Conservation (phyloP, 2,888 invertebrate species). For the Eupithecia vulgata region DNA sequence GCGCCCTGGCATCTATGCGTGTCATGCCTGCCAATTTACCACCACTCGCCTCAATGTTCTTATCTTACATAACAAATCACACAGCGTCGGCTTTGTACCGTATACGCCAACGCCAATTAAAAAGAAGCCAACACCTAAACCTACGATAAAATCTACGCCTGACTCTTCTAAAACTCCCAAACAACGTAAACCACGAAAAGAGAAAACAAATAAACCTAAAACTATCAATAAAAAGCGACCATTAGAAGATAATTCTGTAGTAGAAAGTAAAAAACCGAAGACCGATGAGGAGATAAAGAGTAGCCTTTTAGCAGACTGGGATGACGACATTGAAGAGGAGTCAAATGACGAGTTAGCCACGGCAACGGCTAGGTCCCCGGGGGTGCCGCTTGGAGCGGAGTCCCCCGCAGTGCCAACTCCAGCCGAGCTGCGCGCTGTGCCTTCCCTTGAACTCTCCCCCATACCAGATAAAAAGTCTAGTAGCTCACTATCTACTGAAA, state of each 20-base stretch:
- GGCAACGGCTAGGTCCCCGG: conserved; percentile 64
- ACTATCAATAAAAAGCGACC: conserved; percentile 72
- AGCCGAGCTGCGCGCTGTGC: conserved; percentile 64
- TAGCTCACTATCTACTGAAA: conserved; percentile 56
- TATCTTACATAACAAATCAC: conserved; percentile 89
- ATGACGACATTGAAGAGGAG: conserved; percentile 83
- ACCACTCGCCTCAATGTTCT: conserved; percentile 89
- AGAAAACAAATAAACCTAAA: conserved; percentile 69
- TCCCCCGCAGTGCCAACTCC: conserved; percentile 72
- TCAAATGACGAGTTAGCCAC: conserved; percentile 59
- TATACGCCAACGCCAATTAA: conserved; percentile 75
- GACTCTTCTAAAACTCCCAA: conserved; percentile 63
- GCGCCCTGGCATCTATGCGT: conserved; percentile 80
- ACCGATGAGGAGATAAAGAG: conserved; percentile 87
- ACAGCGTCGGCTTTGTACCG: conserved; percentile 81
- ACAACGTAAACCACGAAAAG: conserved; percentile 61
- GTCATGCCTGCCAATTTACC: conserved; percentile 86
- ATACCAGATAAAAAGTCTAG: conserved; percentile 59
- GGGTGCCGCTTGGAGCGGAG: conserved; percentile 66
- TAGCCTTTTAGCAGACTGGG: conserved; percentile 91
- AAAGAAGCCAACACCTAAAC: conserved; percentile 61
- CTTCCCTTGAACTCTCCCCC: conserved; percentile 57
- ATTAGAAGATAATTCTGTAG: conserved; percentile 61
- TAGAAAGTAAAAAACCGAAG: conserved; percentile 78
- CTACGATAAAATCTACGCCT: conserved; percentile 56